Base-by-base conservation (phyloP, 2,113 vertebrate species). In the Verasper variegatus region DNA sequence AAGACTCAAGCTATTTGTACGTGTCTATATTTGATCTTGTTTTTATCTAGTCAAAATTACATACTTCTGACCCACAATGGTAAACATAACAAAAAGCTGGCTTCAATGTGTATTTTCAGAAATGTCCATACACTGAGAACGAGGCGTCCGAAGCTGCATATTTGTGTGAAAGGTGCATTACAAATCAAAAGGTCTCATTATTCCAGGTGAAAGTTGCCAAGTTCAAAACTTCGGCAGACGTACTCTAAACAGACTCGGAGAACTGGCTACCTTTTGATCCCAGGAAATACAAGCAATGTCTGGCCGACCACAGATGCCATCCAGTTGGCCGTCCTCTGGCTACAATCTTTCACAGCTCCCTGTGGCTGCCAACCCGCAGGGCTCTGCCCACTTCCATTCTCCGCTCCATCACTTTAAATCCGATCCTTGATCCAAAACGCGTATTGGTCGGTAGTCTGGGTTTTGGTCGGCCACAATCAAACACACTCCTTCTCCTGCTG, bases 301-400 rank as follows among this genome's bases (percentile, higher is more conserved):
- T 70, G 55, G 31, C 72, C 59, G 72, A 90, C 88, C 89, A 68
- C 91, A 92, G 83, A 87, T 90, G 90, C 84, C 87, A 78, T 92
- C 83, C 87, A 60, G 31, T 85, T 90, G 85, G 88, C 84, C 59
- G 84, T 72, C 75, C 78, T 61, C 76, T 84, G 69, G 80, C 75
- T 83, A 77, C 80, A 86, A 73, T 74, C 81, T 79, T 86, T 89
- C 78, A 86, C 83, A 88, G 73, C 81, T 74, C 73, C 27, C 10
- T 8, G 49, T 47, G 70, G 65, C 86, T 87, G 90, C 92, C 90
- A 89, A 89, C 78, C 87, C 91, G 82, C 91, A 90, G 71, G 81
- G 72, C 86, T 84, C 83, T 92, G 84, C 86, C 91, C 80, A 84
- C 91, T 89, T 92, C 91, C 91, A 88, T 83, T 75, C 90, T 87